Base-by-base conservation (phyloP, 2,797 vertebrate species). In the Threskiornis aethiopicus region DNA sequence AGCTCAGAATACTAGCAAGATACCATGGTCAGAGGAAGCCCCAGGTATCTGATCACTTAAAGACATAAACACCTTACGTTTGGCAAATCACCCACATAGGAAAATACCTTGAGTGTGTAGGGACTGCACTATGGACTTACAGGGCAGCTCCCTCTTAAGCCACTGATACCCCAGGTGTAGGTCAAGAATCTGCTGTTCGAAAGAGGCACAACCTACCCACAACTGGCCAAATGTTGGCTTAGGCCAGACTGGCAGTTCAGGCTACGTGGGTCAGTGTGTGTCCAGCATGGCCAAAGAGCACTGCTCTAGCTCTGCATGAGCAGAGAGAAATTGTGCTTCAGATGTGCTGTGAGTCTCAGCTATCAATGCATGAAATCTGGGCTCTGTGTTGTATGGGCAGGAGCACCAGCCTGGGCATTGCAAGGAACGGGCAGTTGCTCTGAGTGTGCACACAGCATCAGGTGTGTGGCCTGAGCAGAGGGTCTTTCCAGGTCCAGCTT, bases 261-360 rank as follows among this genome's bases (percentile, higher is more conserved):
- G 33, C 49, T 70, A 13, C 20, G 33, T 1, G 4, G 14, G 21
- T 51, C 29, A 25, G 39, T 3, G 16, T 41, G 44, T n/a, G 13
- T 47, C 33, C 69, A 61, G 62, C 18, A 4, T 10, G 24, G 35
- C 16, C 46, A 47, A 51, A 65, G 52, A 87, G 17, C 52, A 9
- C 65, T 35, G 29, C 39, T 58, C 26, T 18, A 17, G 24, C 51
- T 59, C 13, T 3, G 3, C 5, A 1, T 9, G 17, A 55, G 14
- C 33, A 66, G 42, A 42, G 54, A 6, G 47, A 26, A n/a, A 35
- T 80, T 59, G 51, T 15, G 2, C 16, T 64, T 62, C 17, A 3
- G 1, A 0, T 11, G 8, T 31, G 24, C 35, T 1, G 0, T 0
- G 13, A 49, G 54, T 35, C 28, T 4, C 18, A 49, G 2, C 41